Evolutionary conservation across 2,888 invertebrate species (phyloP).

Genomic region (Ophion obscuratus): DNA sequence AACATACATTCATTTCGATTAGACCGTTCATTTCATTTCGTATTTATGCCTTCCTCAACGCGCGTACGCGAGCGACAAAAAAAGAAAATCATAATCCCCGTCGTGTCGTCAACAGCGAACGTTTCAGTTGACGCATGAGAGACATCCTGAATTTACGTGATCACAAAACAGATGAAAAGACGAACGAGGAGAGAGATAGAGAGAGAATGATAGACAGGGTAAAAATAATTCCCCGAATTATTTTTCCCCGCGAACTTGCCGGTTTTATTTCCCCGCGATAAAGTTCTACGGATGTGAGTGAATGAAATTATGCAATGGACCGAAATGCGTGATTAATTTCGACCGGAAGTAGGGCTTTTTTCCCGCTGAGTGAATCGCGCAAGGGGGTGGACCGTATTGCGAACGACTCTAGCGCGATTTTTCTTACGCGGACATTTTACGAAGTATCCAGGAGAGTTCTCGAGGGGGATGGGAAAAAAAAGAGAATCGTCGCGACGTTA

Average conservation of each 20-base stretch:
- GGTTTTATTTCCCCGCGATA: neutral
- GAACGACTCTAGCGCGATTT: neutral
- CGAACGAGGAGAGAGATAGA: neutral
- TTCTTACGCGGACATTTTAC: neutral
- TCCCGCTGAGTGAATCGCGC: neutral
- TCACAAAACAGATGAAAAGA: neutral
- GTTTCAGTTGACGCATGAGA: too few species aligned
- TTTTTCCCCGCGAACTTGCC: neutral
- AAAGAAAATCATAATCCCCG: neutral
- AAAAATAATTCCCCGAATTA: neutral
- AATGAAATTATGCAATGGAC: slow-evolving; percentile 54
- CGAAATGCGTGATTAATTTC: slow-evolving; percentile 44
- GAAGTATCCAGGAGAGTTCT: neutral
- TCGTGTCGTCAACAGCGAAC: neutral
- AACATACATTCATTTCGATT: slow-evolving; percentile 77
- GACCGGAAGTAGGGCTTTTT: neutral
- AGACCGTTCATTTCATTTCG: slow-evolving; percentile 13
- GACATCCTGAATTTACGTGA: neutral
- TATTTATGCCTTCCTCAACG: neutral
- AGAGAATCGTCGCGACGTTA: slow-evolving; percentile 20
- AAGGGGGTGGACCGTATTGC: neutral
- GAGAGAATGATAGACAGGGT: neutral
- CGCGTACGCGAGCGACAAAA: neutral
- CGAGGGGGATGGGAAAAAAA: slow-evolving; percentile 1
- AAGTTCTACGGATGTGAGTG: slow-evolving; percentile 41